Evolutionary conservation across 2,888 invertebrate genomes (phyloP), one percentile per base, ranked within the genome.

Genomic region (Brassicogethes aeneus): DNA sequence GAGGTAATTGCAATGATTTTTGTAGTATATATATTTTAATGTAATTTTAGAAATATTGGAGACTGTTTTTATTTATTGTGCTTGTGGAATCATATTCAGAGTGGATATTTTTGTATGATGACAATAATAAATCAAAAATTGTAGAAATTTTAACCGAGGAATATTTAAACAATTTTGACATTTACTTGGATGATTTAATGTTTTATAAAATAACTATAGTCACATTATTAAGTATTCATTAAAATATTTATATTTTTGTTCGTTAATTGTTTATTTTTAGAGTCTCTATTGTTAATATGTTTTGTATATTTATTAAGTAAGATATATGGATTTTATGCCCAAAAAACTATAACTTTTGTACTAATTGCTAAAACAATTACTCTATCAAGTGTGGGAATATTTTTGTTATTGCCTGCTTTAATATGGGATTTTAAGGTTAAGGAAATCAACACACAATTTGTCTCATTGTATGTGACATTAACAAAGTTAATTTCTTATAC

Each of bases 61-160:
- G 90, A 64, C 67, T 93, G 34, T 77, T 83, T 5, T 71, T 91
- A 8, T 77, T 92, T 15, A 69, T 91, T 34, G 69, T 86, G 45
- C 70, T 92, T 49, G 72, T 89, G 57, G 91, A 92, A 67, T 84
- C 91, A 0, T 91, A 88, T 60, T 77, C 80, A 13, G 72, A 80
- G 37, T 86, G 85, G 80, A 60, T 68, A 2, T 61, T 62, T 64
- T 30, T 48, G 36, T 33, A 45, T 36, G 43, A 43, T 23, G 7
- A 23, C 23, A 7, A 7, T 13, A 32, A 5, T 23, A 5, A 23
- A 23, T 10, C 5, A 23, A 23, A 23, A 10, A 23, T 5, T 23
- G 10, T 5, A 23, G 17, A 16, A 34, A 32, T 32, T 23, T 39
- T 31, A 44, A 37, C 29, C 46, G 44, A 55, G 47, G 48, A 54